These are phyloP conservation scores for Leptinotarsa lineolata DNA, from an alignment of 1,140 invertebrate species.

Conservation along the genomic window DNA sequence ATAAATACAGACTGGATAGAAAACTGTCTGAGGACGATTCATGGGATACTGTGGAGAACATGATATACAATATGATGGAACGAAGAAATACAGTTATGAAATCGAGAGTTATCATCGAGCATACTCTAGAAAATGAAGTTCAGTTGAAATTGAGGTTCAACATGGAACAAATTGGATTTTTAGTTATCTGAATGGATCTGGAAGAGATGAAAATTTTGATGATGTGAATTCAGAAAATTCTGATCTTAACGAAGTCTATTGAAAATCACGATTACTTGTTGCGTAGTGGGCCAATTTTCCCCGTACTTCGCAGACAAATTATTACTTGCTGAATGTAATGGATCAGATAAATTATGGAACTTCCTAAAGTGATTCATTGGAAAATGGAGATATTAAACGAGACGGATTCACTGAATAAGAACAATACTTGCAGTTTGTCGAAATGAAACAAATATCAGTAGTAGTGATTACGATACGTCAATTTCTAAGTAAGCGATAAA, in stretches of 20 bases:
- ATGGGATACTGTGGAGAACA: constrained; percentile 4
- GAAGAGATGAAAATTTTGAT: not conserved
- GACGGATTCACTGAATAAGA: not conserved
- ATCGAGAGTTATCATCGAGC: not conserved
- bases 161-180: not conserved
- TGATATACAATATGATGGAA: not conserved
- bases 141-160: not conserved
- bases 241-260: not conserved
- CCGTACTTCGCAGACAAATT: not conserved
- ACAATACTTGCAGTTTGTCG: not conserved
- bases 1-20: no score
- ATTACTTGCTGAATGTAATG: constrained; percentile 5
- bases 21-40: not conserved
- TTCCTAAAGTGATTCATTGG: not conserved
- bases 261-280: not conserved
- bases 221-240: not conserved
- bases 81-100: not conserved
- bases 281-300: not conserved
- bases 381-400: not conserved
- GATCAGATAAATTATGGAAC: not conserved
- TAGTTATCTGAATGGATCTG: not conserved
- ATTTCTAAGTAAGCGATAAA: no score
- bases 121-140: not conserved
- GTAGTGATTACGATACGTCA: no score
- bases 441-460: no score